Evolutionary conservation across 2,113 vertebrate genomes (phyloP), one percentile per base, ranked within the genome.

Genomic region (Siphamia tubifer): DNA sequence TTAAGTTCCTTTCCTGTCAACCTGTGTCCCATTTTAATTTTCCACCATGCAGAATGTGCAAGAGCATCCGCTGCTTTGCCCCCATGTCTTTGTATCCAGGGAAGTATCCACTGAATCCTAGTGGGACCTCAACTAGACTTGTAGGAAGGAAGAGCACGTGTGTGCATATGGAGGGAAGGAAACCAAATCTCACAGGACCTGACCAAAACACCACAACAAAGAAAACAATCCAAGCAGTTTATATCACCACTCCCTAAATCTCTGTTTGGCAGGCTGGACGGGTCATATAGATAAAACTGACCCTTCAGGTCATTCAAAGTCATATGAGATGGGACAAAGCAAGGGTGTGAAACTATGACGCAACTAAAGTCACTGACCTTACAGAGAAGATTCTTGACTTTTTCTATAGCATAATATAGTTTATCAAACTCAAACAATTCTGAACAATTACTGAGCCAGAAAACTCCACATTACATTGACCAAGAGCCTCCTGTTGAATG

Each of bases 141-240:
- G 57, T 70, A 91, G 90, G 91, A 91, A 93, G 91, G 91, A 92
- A 92, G 79, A 73, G 74, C 78, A 82, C 74, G 81, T 87, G 90
- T 87, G 79, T 83, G 77, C 71, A 84, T 53, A 74, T 56, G 56
- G 42, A 74, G 83, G 89, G 75, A 85, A 89, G 89, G 88, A 91
- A 91, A 61, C 63, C 30, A 60, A 75, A 35, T 79, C 86, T 85
- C 89, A 30, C 27, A 51, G 85, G 88, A 49, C 72, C 67, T 48
- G 72, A 76, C 35, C 17, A 24, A 65, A 89, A 85, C 65, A 79
- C 73, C 36, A 82, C 68, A 62, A 65, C 56, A 74, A 42, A 76
- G 60, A 86, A 86, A 85, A 90, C 69, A 88, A 80, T 72, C 72
- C 75, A 28, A 53, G 36, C 48, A 38, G 75, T 60, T 82, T 52